Evolutionary conservation across 2,888 invertebrate species (phyloP).

Genomic region (Eulithis testata): DNA sequence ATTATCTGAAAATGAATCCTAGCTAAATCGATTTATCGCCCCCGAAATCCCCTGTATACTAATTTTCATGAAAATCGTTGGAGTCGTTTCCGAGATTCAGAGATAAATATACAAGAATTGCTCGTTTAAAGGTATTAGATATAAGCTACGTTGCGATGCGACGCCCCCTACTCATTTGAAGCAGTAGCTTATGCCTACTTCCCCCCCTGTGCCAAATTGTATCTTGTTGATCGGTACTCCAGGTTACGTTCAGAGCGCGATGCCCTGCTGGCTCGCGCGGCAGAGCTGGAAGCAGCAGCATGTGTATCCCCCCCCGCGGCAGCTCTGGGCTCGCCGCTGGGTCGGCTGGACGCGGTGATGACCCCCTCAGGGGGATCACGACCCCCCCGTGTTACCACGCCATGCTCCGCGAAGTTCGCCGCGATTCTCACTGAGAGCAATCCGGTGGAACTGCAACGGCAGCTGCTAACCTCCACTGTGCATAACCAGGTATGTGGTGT

Average conservation of each 20-base stretch:
- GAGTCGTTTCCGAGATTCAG: too few relatives aligned
- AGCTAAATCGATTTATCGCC: too few relatives aligned
- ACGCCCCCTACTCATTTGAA: too few relatives aligned
- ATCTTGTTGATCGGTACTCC: not conserved
- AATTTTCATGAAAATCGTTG: too few relatives aligned
- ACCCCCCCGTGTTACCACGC: constrained; percentile 86
- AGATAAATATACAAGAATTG: too few relatives aligned
- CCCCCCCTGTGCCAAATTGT: too few relatives aligned
- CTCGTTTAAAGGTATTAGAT: too few relatives aligned
- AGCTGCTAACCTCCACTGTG: constrained; percentile 91
- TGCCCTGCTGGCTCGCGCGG: constrained; percentile 89
- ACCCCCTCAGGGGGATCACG: constrained; percentile 78
- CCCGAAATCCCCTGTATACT: too few relatives aligned
- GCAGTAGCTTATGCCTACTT: too few relatives aligned
- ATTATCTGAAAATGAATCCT: too few relatives aligned
- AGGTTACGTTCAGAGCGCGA: constrained; percentile 88
- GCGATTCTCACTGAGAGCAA: constrained; percentile 93
- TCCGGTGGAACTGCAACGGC: constrained; percentile 92
- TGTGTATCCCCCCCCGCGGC: constrained; percentile 48
- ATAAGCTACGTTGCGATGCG: too few relatives aligned
- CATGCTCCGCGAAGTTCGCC: constrained; percentile 90
- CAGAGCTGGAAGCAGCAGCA: constrained; percentile 76
- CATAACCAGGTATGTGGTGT: constrained; percentile 88
- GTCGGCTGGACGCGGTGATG: constrained; percentile 88
- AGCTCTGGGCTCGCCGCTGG: constrained; percentile 85